A percentile compares a stretch with the other conserved stretches of the same genome.
Evolutionary conservation across 1,140 invertebrate genomes (phyloP).

Genomic region (Brachionus sp.): DNA sequence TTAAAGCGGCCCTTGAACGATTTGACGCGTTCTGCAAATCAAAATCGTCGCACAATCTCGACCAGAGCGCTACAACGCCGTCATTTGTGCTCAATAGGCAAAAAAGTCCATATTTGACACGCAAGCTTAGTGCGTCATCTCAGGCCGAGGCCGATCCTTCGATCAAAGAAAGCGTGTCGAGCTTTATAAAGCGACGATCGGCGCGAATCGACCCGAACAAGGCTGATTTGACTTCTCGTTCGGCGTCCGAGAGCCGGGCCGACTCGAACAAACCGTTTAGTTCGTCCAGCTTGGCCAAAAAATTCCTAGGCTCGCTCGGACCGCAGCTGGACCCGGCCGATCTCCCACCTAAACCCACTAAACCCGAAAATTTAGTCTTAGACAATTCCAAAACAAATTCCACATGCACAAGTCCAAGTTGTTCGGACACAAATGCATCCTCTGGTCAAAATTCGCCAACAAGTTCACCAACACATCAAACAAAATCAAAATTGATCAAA

Average conservation of each 20-base stretch:
- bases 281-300: conserved; percentile 35
- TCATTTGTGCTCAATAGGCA: neutral
- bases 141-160: neutral
- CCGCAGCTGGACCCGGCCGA: neutral
- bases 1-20: conserved; percentile 30
- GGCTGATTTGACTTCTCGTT: neutral
- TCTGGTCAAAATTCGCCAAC: neutral
- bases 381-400: conserved; percentile 11
- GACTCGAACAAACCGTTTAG: conserved; percentile 7
- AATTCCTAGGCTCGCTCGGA: conserved; percentile 27
- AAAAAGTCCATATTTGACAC: conserved; percentile 31
- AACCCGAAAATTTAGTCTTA: neutral
- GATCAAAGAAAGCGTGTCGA: neutral
- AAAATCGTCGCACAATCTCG: conserved; percentile 38
- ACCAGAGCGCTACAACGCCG: neutral
- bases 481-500: neutral
- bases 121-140: neutral
- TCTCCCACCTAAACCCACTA: neutral
- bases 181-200: conserved; percentile 29
- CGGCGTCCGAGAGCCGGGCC: neutral
- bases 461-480: neutral
- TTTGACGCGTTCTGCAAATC: conserved; percentile 44
- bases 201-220: conserved; percentile 10
- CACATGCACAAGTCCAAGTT: neutral
- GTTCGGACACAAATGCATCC: neutral